Percentiles rank a stretch among this genome's conserved stretches.
phyloP scores from a whole-genome alignment of 1,140 invertebrate genomes.

The Trachymyrmex septentrionalis region DNA sequence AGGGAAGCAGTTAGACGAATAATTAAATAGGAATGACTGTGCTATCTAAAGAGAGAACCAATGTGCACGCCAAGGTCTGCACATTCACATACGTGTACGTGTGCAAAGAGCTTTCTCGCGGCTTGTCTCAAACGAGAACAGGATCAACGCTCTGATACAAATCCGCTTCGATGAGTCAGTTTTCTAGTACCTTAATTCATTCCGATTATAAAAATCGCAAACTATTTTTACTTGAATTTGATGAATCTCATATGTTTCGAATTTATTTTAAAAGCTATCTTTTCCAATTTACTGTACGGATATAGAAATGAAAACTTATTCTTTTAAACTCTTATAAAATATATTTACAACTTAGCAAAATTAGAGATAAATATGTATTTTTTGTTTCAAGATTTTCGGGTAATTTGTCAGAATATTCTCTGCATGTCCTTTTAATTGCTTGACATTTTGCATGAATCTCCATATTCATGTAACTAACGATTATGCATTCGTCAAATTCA shows the following conservation, averaged over 20 bases:
- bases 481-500: conserved; percentile 25
- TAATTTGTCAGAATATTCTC: background rate
- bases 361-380: background rate
- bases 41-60: conserved; percentile 8
- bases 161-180: conserved; percentile 57
- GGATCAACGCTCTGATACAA: conserved; percentile 53
- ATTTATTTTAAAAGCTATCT: background rate
- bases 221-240: conserved; percentile 1
- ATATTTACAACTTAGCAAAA: conserved; percentile 6
- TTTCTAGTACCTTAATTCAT: conserved; percentile 16
- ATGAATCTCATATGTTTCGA: background rate
- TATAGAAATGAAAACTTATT: background rate
- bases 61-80: background rate
- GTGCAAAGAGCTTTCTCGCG: conserved; percentile 53
- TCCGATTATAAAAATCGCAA: conserved; percentile 41
- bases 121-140: conserved; percentile 55
- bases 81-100: background rate
- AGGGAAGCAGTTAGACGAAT: background rate
- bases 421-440: conserved; percentile 29
- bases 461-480: conserved; percentile 22
- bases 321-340: background rate
- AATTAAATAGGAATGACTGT: conserved; percentile 3
- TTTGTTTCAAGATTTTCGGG: background rate
- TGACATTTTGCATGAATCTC: conserved; percentile 23
- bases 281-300: background rate